Evolutionary conservation across 53 echinoderm and acorn worm species (phyloP), one percentile per base, ranked within the genome.

Genomic region (Henricia sp.): DNA sequence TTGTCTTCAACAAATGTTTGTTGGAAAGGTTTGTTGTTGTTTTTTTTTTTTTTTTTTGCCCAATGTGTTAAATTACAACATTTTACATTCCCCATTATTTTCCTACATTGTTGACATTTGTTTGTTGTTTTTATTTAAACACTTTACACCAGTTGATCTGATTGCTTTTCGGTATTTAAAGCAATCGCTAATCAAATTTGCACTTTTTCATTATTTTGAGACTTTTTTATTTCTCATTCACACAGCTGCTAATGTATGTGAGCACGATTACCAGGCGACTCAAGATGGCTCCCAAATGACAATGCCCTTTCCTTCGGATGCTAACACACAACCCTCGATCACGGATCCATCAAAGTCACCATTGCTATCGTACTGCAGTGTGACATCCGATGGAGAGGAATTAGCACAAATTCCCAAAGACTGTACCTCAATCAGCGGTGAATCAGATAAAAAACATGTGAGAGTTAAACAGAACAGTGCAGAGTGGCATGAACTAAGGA

Each of bases 401-500:
- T 11, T 34, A 16, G 35, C 4, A 23, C 39, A 66, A 17, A 36
- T 66, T 29, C 38, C 36, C 66, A 13, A 13, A 20, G 16, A 29
- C 36, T 36, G 37, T 63, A 30, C 63, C 63, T 24, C 9, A 29
- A 25, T 30, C 30, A 32, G 63, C 25, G 17, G 14, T n/a, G 14
- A 50, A 32, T n/a, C 58, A 10, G 26, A 58, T 10, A 25, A 58
- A 9, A 21, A 26, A 19, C 66, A 37, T 37, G 36, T n/a, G 34
- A 34, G 6, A 36, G 37, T 66, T 34, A 9, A 35, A 66, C 66
- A 66, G n/a, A 66, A 66, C 66, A 66, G 66, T 66, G 9, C 13
- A 66, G 16, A 66, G 37, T 66, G 66, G 66, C 16, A 66, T 37
- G 36, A 33, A 17, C n/a, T 66, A 6, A 66, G 66, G 19, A 66